Evolutionary conservation across 2,113 vertebrate species (phyloP).

Genomic region (Neogobius melanostomus): DNA sequence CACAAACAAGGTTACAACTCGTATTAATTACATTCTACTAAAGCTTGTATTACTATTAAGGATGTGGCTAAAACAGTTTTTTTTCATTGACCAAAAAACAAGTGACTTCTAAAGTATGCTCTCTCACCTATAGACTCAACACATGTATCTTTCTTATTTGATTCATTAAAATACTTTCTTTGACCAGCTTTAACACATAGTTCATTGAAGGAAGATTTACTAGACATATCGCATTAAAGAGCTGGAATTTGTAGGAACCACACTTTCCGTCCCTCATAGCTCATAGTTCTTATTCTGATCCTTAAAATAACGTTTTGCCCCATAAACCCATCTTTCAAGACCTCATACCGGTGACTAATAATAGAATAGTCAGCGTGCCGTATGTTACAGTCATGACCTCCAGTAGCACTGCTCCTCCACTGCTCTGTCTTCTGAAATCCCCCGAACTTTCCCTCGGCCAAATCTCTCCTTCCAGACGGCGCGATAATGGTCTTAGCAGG

Average conservation of each 20-base stretch:
- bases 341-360: constrained; percentile 1
- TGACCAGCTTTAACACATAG: background rate
- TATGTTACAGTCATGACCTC: constrained; percentile 48
- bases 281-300: background rate
- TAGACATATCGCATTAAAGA: background rate
- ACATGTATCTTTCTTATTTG: too few relatives aligned
- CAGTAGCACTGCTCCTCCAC: constrained; percentile 56
- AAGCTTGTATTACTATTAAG: too few relatives aligned
- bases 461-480: constrained; percentile 41
- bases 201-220: background rate
- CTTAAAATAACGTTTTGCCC: background rate
- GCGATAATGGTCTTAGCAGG: constrained; percentile 65
- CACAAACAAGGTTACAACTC: too few relatives aligned
- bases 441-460: constrained; percentile 68
- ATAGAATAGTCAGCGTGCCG: background rate
- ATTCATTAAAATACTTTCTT: too few relatives aligned
- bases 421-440: constrained; percentile 65
- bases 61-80: too few relatives aligned
- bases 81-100: too few relatives aligned
- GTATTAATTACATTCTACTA: too few relatives aligned
- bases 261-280: background rate
- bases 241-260: background rate
- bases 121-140: too few relatives aligned
- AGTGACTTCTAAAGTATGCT: too few relatives aligned
- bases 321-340: constrained; percentile 1